These are phyloP conservation scores for Indri indri DNA, from an alignment of 2,113 vertebrate species.

Conservation along the genomic window DNA sequence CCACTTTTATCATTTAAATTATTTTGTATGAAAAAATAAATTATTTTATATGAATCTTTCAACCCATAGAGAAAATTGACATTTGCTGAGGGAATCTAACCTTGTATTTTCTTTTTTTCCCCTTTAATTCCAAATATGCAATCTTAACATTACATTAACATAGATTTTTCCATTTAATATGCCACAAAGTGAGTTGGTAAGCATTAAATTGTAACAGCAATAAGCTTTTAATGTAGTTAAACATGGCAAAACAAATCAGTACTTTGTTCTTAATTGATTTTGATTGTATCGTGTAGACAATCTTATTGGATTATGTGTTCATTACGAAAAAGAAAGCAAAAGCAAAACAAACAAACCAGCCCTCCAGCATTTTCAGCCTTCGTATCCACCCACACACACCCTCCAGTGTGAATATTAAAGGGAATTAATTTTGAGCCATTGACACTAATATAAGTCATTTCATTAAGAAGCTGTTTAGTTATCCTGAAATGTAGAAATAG, in stretches of 20 bases:
- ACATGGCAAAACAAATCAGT: slow-evolving; percentile 70
- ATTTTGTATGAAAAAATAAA: neutral
- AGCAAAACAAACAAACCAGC: slow-evolving; percentile 36
- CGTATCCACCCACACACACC: neutral
- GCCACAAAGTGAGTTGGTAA: slow-evolving; percentile 56
- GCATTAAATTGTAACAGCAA: slow-evolving; percentile 59
- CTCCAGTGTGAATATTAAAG: neutral
- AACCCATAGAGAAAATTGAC: neutral
- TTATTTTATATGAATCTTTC: slow-evolving; percentile 13
- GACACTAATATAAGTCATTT: slow-evolving; percentile 47
- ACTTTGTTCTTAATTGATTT: slow-evolving; percentile 71
- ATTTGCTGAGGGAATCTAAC: slow-evolving; percentile 2
- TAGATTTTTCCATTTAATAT: slow-evolving; percentile 65
- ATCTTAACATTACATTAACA: slow-evolving; percentile 40
- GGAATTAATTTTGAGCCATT: slow-evolving; percentile 35
- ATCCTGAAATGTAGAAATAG: slow-evolving; percentile 19
- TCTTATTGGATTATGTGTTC: slow-evolving; percentile 68
- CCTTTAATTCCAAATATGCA: slow-evolving; percentile 36
- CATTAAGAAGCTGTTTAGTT: slow-evolving; percentile 55
- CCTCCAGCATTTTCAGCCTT: slow-evolving; percentile 42
- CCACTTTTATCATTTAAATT: neutral
- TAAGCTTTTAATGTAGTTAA: slow-evolving; percentile 67
- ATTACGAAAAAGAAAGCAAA: slow-evolving; percentile 65
- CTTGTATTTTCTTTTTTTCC: neutral
- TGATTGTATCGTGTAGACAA: slow-evolving; percentile 58